Percentiles rank a stretch among this genome's conserved stretches.
phyloP scores from a whole-genome alignment of 2,113 vertebrate species.

The Phocoena phocoena region DNA sequence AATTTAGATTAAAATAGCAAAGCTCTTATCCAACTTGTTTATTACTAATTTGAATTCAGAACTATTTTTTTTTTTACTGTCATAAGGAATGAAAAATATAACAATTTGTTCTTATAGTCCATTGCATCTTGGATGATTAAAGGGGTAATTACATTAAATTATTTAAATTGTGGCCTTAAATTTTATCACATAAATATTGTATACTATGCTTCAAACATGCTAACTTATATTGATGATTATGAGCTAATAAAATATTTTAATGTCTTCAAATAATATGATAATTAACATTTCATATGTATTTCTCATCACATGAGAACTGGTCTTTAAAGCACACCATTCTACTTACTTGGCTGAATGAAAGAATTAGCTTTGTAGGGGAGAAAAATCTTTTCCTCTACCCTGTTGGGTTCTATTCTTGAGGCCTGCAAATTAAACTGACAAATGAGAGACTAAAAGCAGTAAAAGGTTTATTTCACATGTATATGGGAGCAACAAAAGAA shows the following conservation, averaged over 20 bases:
- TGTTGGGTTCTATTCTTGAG: neutral
- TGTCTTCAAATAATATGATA: slow-evolving; percentile 1
- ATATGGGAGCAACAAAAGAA: neutral
- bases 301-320: neutral
- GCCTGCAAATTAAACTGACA: neutral
- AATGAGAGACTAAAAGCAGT: neutral
- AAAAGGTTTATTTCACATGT: neutral
- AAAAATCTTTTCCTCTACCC: neutral
- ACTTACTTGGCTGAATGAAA: slow-evolving; percentile 7
- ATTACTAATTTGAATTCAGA: slow-evolving; percentile 10
- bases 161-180: slow-evolving; percentile 36
- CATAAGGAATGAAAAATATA: slow-evolving; percentile 1
- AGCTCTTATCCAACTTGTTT: neutral
- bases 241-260: slow-evolving; percentile 33
- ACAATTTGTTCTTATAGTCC: neutral
- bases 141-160: neutral
- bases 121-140: neutral
- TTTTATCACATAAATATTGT: neutral
- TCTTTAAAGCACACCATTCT: slow-evolving; percentile 19
- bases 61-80: neutral
- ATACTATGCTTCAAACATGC: neutral
- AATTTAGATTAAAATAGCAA: neutral
- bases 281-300: slow-evolving; percentile 10
- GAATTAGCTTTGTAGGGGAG: neutral
- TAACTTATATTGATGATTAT: neutral